Percentiles rank a stretch among this genome's conserved stretches.
phyloP scores from a whole-genome alignment of 2,888 invertebrate species.

The Augochlorella aurata region DNA sequence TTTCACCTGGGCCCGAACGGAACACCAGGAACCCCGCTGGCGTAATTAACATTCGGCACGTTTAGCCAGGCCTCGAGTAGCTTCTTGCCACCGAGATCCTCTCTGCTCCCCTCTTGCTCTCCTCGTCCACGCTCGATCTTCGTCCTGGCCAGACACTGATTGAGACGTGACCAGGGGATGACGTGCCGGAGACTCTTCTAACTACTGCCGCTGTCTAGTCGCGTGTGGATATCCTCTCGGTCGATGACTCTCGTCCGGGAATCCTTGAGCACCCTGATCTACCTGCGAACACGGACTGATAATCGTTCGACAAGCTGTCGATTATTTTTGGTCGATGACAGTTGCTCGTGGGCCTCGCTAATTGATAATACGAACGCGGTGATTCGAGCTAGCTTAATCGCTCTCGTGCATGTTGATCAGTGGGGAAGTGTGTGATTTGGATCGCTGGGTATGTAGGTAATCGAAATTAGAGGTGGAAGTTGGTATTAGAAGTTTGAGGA shows the following conservation, averaged over 20 bases:
- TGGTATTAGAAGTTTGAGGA: too few relatives aligned
- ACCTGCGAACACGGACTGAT: background rate
- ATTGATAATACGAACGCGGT: background rate
- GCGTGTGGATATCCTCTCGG: slow-evolving; percentile 32
- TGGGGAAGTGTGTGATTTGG: background rate
- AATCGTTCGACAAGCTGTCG: background rate
- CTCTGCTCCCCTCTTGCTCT: slow-evolving; percentile 5
- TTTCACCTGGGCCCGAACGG: slow-evolving; percentile 68
- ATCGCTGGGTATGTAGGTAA: background rate
- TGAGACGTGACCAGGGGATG: slow-evolving; percentile 76
- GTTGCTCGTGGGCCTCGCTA: background rate
- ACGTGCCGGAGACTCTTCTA: slow-evolving; percentile 62
- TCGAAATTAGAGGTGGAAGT: too few relatives aligned
- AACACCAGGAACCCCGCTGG: slow-evolving; percentile 68
- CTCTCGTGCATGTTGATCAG: background rate
- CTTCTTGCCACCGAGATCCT: slow-evolving; percentile 64
- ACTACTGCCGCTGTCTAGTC: slow-evolving; percentile 41
- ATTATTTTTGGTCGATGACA: background rate
- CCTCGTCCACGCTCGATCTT: slow-evolving; percentile 11
- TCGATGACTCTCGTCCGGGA: slow-evolving; percentile 41
- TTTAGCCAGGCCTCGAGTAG: slow-evolving; percentile 65
- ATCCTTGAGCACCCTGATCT: slow-evolving; percentile 10
- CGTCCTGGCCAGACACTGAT: slow-evolving; percentile 68
- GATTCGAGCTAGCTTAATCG: background rate
- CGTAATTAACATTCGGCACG: slow-evolving; percentile 80